Base-by-base conservation (phyloP, 2,113 vertebrate genomes). In the Scomber japonicus region DNA sequence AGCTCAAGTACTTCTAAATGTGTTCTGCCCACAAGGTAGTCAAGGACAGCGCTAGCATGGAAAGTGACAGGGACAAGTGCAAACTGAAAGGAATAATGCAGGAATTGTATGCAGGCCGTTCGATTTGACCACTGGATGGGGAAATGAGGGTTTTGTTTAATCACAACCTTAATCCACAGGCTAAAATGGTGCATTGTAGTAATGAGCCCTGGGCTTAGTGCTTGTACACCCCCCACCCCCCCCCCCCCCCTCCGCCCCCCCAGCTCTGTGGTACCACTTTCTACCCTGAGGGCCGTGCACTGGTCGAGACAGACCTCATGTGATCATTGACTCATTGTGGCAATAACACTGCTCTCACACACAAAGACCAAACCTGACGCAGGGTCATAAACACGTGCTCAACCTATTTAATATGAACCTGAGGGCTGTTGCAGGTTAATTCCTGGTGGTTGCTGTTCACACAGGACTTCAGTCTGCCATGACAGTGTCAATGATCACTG, bases 101-200 rank as follows among this genome's bases (percentile, higher is more conserved):
- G 45, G 21, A 65, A 72, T 76, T 88, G 71, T 76, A 48, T 40
- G 17, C 12, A 16, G 40, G 67, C 66, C 70, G 66, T 84, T 87
- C 82, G 70, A 79, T 84, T 87, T 87, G 71, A 73, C 75, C 69
- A 67, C 49, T 70, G 54, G 67, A 62, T 45, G 63, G 50, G 75
- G 80, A 75, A 84, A 77, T 77, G 67, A 81, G 80, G 85, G 81
- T 91, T 77, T 60, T 68, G 63, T 88, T 88, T 85, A 80, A 85
- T 85, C 73, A 71, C 80, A 77, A 21, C 44, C 67, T 49, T 86
- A 87, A 89, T 89, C 86, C 84, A 48, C 30, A 2, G 40, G 63
- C 74, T 79, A 80, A 55, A 83, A 87, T 50, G 55, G 56, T 48
- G 48, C 79, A 92, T 88, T 91, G 91, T 92, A 77, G 71, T 66